These are phyloP conservation scores for Catharus bicknelli DNA, from an alignment of 2,113 vertebrate genomes.

Conservation along the genomic window DNA sequence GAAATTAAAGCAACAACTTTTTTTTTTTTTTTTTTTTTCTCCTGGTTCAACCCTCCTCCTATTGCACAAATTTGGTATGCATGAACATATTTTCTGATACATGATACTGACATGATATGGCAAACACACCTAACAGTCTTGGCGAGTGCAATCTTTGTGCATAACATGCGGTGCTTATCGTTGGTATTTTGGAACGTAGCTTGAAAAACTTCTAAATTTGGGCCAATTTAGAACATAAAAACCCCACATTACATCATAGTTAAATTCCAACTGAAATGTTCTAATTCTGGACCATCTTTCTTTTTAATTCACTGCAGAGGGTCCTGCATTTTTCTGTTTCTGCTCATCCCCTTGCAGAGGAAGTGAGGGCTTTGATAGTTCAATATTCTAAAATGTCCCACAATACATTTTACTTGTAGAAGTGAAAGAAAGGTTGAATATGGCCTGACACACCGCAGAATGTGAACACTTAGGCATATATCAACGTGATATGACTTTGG, in stretches of 20 bases:
- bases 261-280: not conserved
- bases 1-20: not conserved
- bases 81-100: not conserved
- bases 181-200: not conserved
- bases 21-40: not conserved
- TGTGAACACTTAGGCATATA: fast-evolving
- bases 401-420: not conserved
- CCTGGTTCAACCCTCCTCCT: not conserved
- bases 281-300: not conserved
- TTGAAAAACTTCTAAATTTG: not conserved
- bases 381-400: not conserved
- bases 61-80: not conserved
- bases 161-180: not conserved
- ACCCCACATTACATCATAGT: fast-evolving
- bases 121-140: not conserved
- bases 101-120: not conserved
- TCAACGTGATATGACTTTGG: not conserved
- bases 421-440: not conserved
- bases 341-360: fast-evolving
- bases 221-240: not conserved
- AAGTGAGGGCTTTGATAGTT: not conserved
- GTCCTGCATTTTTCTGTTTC: not conserved
- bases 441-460: not conserved
- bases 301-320: not conserved
- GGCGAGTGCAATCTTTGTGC: not conserved